Evolutionary conservation across 2,888 invertebrate species (phyloP).

Genomic region (Monopis laevigella): DNA sequence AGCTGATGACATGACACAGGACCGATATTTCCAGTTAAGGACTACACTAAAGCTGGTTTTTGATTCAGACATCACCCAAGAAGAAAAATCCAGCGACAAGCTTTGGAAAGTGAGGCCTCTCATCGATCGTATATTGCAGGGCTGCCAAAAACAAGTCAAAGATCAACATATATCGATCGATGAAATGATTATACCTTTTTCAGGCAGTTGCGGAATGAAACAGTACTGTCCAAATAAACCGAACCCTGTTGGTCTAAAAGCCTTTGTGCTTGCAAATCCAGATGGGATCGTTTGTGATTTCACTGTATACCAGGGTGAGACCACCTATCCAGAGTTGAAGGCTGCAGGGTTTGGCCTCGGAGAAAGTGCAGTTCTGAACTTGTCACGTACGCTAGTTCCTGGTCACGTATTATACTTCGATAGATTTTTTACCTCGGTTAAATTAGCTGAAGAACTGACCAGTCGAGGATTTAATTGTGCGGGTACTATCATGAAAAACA

Average conservation of each 20-base stretch:
- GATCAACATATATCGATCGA: conserved; percentile 18
- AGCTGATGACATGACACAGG: conserved; percentile 11
- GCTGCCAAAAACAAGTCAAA: conserved; percentile 8
- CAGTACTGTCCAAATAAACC: conserved; percentile 27
- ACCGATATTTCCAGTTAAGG: conserved; percentile 14
- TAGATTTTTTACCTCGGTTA: conserved; percentile 5
- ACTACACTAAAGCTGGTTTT: conserved; percentile 7
- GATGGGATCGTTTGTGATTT: conserved; percentile 22
- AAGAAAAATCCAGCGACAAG: conserved; percentile 14
- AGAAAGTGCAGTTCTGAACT: conserved; percentile 20
- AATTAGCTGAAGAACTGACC: conserved; percentile 5
- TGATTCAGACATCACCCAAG: conserved; percentile 1
- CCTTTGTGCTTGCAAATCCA: conserved; percentile 27
- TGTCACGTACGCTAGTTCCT: conserved; percentile 18
- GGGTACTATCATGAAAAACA: conserved; percentile 5
- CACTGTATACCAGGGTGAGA: conserved; percentile 18
- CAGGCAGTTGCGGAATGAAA: conserved; percentile 17
- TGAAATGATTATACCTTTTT: conserved; percentile 27
- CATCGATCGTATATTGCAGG: conserved; percentile 15
- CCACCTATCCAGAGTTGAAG: conserved; percentile 14
- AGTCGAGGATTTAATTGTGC: background rate
- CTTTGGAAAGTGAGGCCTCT: conserved; percentile 20
- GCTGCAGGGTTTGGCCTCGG: conserved; percentile 17
- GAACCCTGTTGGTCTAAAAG: conserved; percentile 30
- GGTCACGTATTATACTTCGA: conserved; percentile 8